Conservation (phyloP, 2,113 vertebrate species). For the Hydropotes inermis region DNA sequence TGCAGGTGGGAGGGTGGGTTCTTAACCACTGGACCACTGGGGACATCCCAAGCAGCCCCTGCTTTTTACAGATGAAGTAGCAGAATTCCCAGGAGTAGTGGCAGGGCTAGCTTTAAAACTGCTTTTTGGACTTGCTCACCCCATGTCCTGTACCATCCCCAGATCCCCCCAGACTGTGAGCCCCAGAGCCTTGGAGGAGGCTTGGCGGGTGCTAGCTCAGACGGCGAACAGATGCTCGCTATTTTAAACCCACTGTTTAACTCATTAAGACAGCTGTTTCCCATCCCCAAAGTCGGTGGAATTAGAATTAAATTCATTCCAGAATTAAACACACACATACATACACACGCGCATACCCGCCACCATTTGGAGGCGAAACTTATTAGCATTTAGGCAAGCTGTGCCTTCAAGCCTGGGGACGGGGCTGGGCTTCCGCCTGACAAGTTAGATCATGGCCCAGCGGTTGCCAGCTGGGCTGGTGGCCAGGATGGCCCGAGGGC, state of each 20-base stretch:
- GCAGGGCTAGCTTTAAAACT: neutral
- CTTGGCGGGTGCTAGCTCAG: slow-evolving; percentile 49
- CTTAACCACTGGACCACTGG: neutral
- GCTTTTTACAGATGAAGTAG: neutral
- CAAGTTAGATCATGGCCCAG: neutral
- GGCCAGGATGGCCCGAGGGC: fast-evolving
- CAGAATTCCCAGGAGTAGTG: neutral
- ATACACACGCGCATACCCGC: neutral
- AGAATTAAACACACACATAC: slow-evolving; percentile 67
- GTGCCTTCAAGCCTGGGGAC: neutral
- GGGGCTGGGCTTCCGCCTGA: neutral
- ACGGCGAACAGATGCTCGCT: slow-evolving; percentile 72
- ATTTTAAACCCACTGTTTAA: slow-evolving; percentile 77
- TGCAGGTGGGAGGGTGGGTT: neutral
- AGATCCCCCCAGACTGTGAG: neutral
- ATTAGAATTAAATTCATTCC: slow-evolving; percentile 80
- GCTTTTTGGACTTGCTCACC: neutral
- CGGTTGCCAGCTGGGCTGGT: neutral
- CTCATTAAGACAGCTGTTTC: slow-evolving; percentile 81
- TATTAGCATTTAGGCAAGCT: slow-evolving; percentile 62
- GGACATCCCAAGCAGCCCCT: neutral
- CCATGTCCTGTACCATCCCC: neutral
- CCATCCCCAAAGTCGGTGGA: slow-evolving; percentile 75
- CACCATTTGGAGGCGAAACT: slow-evolving; percentile 66
- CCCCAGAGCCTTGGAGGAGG: neutral